A percentile compares a stretch with the other conserved stretches of the same genome.
These are phyloP conservation scores for Polydesmus complanatus DNA, from an alignment of 2,888 invertebrate genomes.

Conservation along the genomic window DNA sequence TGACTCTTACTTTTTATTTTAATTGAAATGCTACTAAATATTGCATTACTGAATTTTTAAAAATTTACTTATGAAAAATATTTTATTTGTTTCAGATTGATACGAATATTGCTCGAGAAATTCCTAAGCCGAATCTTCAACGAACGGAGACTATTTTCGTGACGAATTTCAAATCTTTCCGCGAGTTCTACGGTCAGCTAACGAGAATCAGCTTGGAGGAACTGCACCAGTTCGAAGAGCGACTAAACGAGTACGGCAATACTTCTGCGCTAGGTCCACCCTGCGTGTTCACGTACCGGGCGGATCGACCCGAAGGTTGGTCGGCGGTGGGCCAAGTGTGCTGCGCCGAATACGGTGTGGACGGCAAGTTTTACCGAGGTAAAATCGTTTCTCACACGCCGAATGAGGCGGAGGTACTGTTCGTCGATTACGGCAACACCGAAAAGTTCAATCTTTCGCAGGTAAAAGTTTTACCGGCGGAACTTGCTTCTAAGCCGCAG, in stretches of 20 bases:
- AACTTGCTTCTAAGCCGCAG: background rate
- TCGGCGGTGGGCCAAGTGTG: background rate
- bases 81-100: too few relatives aligned
- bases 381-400: background rate
- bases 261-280: background rate
- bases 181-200: background rate
- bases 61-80: too few relatives aligned
- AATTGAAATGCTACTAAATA: too few relatives aligned
- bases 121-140: too few relatives aligned
- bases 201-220: background rate
- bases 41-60: too few relatives aligned
- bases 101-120: too few relatives aligned
- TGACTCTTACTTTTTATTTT: too few relatives aligned
- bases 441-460: background rate
- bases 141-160: background rate
- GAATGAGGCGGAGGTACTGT: background rate
- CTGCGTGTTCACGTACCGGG: too few relatives aligned
- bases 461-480: background rate
- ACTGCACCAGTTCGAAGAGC: background rate
- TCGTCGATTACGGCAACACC: background rate
- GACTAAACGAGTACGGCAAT: background rate
- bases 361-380: background rate
- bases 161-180: background rate
- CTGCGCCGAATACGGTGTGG: background rate
- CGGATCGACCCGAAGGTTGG: background rate